Evolutionary conservation across 2,888 invertebrate species (phyloP).

Genomic region (Oscheius sp.): DNA sequence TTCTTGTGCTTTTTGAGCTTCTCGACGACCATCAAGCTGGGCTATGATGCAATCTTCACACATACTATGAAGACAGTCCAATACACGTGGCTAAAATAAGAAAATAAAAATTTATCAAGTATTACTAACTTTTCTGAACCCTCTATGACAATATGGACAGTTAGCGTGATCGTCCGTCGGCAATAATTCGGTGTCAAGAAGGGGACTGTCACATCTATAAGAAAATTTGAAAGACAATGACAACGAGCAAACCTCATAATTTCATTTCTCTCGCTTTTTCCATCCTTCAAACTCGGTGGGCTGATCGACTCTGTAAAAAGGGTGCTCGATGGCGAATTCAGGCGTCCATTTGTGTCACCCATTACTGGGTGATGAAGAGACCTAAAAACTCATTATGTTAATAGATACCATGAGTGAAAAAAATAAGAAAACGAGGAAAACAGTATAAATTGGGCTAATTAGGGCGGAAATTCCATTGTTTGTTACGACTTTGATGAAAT

Average conservation of each 20-base stretch:
- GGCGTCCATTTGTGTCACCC: constrained; percentile 29
- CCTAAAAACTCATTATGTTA: not conserved
- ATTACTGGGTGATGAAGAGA: constrained; percentile 9
- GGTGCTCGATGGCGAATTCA: constrained; percentile 25
- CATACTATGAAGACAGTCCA: constrained; percentile 92
- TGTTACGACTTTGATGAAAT: not conserved
- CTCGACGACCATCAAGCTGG: constrained; percentile 59
- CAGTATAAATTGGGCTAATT: not conserved
- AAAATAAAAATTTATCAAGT: not conserved
- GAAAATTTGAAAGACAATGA: not conserved
- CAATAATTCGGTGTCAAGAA: constrained; percentile 57
- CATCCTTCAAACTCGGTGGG: constrained; percentile 30
- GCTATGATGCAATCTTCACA: constrained; percentile 84
- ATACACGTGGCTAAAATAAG: constrained; percentile 79
- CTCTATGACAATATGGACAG: constrained; percentile 66
- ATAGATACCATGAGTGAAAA: not conserved
- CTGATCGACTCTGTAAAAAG: constrained; percentile 23
- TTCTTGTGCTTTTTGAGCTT: constrained; percentile 40
- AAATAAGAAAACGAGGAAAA: not conserved
- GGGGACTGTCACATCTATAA: constrained; percentile 50
- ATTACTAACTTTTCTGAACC: constrained; percentile 57
- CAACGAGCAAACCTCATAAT: not conserved
- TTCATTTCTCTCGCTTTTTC: constrained; percentile 9
- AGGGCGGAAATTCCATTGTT: not conserved
- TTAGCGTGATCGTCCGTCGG: constrained; percentile 54